Evolutionary conservation across 2,797 vertebrate species (phyloP).

Genomic region (Tinamus major): DNA sequence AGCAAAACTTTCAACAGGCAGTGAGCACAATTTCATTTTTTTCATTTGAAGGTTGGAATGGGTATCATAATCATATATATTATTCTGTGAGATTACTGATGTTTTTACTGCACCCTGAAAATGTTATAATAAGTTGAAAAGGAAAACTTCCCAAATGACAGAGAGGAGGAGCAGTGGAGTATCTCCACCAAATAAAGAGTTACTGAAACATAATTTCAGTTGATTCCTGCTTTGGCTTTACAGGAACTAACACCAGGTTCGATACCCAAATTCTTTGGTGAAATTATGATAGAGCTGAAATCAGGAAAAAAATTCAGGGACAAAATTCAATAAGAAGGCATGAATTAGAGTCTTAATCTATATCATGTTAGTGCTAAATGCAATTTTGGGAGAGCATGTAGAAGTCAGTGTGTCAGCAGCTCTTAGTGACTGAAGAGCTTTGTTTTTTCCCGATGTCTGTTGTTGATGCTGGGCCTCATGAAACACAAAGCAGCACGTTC

Average conservation of each 20-base stretch:
- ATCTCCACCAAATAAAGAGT: not conserved
- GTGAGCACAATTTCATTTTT: not conserved
- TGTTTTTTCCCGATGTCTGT: not conserved
- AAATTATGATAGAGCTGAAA: not conserved
- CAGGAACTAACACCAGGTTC: not conserved
- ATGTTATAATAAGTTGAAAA: conserved; percentile 10
- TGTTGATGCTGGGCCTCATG: not conserved
- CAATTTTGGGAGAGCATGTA: not conserved
- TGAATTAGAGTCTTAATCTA: not conserved
- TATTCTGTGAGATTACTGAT: conserved; percentile 1
- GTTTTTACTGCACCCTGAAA: conserved; percentile 16
- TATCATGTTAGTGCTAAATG: not conserved
- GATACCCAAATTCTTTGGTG: not conserved
- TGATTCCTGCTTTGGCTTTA: not conserved
- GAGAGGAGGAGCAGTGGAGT: not conserved
- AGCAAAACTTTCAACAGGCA: not conserved
- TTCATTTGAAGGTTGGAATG: conserved; percentile 9
- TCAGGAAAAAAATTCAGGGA: not conserved
- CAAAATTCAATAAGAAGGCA: not conserved
- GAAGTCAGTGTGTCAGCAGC: not conserved
- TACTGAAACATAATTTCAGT: not conserved
- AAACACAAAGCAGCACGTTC: not conserved
- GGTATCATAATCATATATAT: not conserved
- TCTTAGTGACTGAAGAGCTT: not conserved
- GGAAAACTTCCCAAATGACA: not conserved